Base-by-base conservation (phyloP, 2,888 invertebrate genomes). In the Nomada fucata region DNA sequence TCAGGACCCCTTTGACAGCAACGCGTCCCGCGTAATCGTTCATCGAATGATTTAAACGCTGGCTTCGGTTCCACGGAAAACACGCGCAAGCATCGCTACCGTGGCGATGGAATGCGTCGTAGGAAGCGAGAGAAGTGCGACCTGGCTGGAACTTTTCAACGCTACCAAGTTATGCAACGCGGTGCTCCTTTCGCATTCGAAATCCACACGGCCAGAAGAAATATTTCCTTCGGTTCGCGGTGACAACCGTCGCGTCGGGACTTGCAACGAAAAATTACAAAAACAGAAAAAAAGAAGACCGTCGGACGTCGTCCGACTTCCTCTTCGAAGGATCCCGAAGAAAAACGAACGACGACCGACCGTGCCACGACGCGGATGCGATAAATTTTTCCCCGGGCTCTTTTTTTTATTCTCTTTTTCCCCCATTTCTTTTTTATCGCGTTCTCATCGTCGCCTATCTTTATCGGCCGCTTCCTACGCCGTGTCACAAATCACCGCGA, bases 401-500 rank as follows among this genome's bases (percentile, higher is more conserved):
- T 23, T 15, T 2, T 2, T 44, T 26, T 18, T 15, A 5, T 11
- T 11, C 11, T 20, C 20, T 0, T 15, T 13, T 3, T n/a, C 2
- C 5, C 52, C 7, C 36, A 36, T 50, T 2, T 18, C 13, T 57
- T 83, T 79, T 81, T 82, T 80, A 83, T 81, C 83, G 69, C 52
- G 50, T 79, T 78, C 76, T 87, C 87, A 85, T 87, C 78, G 81
- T 84, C 67, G 78, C 74, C 83, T 79, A 76, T 76, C 81, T 87
- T 87, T 87, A 83, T 87, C 79, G 79, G 67, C 52, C 26, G 80
- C 71, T 85, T 85, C 80, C 76, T 76, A 77, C 81, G 85, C 76
- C 72, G 59, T 59, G 74, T 79, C 86, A 82, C 87, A 83, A 87
- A 86, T 86, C 85, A 82, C 82, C 67, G 72, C 76, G 85, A 82